Conservation (phyloP, 2,888 invertebrate genomes). For the Bellardia bayeri region DNA sequence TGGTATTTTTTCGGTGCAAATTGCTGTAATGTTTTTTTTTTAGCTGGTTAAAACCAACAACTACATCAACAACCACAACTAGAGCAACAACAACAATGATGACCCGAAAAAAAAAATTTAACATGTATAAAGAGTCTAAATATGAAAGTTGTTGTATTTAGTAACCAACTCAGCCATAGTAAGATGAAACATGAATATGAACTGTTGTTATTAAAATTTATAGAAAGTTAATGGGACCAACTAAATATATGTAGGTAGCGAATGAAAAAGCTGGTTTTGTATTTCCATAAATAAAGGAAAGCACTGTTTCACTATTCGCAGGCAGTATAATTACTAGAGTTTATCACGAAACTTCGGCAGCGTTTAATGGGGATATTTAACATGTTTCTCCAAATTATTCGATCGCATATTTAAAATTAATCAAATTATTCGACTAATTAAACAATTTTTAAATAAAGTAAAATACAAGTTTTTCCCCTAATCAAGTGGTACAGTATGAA, state of each 20-base stretch:
- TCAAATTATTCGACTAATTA: too few relatives aligned
- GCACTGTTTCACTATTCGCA: too few relatives aligned
- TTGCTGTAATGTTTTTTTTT: conserved; percentile 35
- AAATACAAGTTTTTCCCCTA: too few relatives aligned
- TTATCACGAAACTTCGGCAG: too few relatives aligned
- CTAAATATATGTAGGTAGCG: neutral
- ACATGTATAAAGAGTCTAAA: conserved; percentile 25
- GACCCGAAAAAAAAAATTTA: conserved; percentile 22
- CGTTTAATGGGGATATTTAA: too few relatives aligned
- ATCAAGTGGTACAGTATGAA: too few relatives aligned
- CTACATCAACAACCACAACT: neutral
- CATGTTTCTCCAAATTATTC: too few relatives aligned
- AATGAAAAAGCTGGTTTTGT: too few relatives aligned
- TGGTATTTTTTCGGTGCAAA: conserved; percentile 35
- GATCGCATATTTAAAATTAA: too few relatives aligned
- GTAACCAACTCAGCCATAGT: conserved; percentile 27
- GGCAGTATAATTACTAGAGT: too few relatives aligned
- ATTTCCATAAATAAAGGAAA: too few relatives aligned
- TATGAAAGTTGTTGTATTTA: conserved; percentile 16
- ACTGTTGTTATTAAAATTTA: neutral
- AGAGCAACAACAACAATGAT: neutral
- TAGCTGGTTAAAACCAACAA: conserved; percentile 35
- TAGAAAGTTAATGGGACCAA: conserved; percentile 20
- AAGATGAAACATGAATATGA: conserved; percentile 39
- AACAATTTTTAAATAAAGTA: too few relatives aligned